Evolutionary conservation across 1,140 invertebrate species (phyloP).

Genomic region (Drosophila melanica): DNA sequence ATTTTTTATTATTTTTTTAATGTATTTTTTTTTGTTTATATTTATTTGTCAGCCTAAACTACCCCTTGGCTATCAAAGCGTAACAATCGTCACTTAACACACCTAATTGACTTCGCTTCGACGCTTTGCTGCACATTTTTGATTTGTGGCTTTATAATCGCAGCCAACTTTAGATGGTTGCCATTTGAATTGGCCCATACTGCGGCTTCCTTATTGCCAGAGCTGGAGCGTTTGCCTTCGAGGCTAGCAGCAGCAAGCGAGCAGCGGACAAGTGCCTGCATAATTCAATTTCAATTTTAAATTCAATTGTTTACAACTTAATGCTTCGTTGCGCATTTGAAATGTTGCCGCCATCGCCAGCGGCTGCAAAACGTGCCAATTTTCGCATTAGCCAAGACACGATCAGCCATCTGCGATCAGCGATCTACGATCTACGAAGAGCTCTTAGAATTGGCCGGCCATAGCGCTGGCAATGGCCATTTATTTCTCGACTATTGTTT

Average conservation of each 20-base stretch:
- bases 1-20: not conserved
- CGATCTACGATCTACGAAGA: conserved; percentile 8
- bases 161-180: conserved; percentile 15
- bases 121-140: conserved; percentile 26
- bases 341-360: conserved; percentile 28
- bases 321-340: conserved; percentile 63
- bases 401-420: conserved; percentile 29
- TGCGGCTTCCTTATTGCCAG: conserved; percentile 40
- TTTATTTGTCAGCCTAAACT: too few species aligned
- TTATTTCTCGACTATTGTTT: conserved; percentile 43
- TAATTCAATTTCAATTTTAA: conserved; percentile 41
- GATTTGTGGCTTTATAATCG: conserved; percentile 6
- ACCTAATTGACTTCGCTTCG: conserved; percentile 21
- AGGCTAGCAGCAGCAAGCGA: not conserved
- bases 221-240: not conserved
- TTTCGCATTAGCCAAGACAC: conserved; percentile 42
- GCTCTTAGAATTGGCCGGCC: conserved; percentile 42
- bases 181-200: conserved; percentile 38
- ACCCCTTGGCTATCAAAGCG: conserved; percentile 10
- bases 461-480: conserved; percentile 14
- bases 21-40: not conserved
- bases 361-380: conserved; percentile 55
- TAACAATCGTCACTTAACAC: conserved; percentile 29
- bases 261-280: conserved; percentile 5
- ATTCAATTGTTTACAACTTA: conserved; percentile 68